Base-by-base conservation (phyloP, 2,113 vertebrate genomes). In the Pedetes capensis region DNA sequence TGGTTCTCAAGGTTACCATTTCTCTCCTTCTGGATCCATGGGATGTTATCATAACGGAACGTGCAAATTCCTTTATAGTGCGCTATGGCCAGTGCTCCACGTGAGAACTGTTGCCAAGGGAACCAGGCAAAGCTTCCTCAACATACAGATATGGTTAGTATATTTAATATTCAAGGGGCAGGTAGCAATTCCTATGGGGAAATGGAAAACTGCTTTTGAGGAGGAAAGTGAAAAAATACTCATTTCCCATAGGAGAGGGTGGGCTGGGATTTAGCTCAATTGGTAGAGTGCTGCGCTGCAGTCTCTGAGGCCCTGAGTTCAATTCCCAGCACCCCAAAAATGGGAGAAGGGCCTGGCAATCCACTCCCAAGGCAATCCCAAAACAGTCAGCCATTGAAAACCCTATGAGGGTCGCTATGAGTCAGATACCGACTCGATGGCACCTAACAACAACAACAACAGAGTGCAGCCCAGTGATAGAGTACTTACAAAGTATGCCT, bases 81-180 rank as follows among this genome's bases (percentile, higher is more conserved):
- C 9, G 64, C 80, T 81, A 17, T 22, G 66, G 66, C 74, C 61
- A 91, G 68, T 78, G 93, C 87, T 97, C 92, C 66, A 84, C 91
- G 57, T 94, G 91, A 63, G 76, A 93, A 84, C 83, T 5, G 96
- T 97, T 96, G 96, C 94, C 81, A 94, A 87, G 96, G 93, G 59
- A 96, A 96, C 89, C 37, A 93, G 83, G 96, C 64, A 97, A 93
- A 93, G 80, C 89, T 93, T 87, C 80, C 96, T 95, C 97, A 95
- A 78, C 95, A 80, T 95, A 96, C 89, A 96, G 97, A 96, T 94
- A 89, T 95, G 96, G 95, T 79, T 94, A 96, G 96, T 92, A 76
- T 87, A 78, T 89, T 97, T 93, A 96, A 96, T 89, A 97, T 84
- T 83, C 92, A 84, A 95, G 80, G 55, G 91, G 76, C 71, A 79